phyloP scores from a whole-genome alignment of 2,113 vertebrate species.

The Mesocricetus auratus region DNA sequence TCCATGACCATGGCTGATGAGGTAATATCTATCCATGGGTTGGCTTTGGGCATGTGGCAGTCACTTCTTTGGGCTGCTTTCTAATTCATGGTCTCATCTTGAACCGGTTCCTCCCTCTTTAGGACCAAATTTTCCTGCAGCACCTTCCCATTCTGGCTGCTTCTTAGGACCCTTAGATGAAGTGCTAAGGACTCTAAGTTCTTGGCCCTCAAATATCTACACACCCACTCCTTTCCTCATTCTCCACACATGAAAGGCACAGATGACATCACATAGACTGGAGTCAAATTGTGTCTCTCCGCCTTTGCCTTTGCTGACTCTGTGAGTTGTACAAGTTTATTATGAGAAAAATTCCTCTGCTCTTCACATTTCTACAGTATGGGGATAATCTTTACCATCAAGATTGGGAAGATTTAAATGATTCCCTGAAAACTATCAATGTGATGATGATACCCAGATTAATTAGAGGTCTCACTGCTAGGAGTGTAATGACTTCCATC shows the following conservation, averaged over 20 bases:
- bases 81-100: constrained; percentile 20
- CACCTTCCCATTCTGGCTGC: not conserved
- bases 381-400: not conserved
- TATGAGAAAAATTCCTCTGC: not conserved
- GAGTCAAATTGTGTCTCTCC: not conserved
- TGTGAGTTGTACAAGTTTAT: not conserved
- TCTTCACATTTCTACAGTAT: not conserved
- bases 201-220: not conserved
- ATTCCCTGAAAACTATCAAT: not conserved
- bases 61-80: not conserved
- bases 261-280: not conserved
- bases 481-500: not conserved
- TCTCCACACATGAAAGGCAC: not conserved
- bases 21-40: not conserved
- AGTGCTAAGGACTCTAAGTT: not conserved
- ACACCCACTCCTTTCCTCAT: not conserved
- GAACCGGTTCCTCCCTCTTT: not conserved
- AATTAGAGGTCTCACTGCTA: not conserved
- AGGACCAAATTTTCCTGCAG: not conserved
- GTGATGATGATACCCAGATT: not conserved
- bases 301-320: not conserved
- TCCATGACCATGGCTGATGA: accelerated
- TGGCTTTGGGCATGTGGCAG: not conserved
- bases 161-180: not conserved
- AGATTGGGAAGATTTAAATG: not conserved